Conservation (phyloP, 1,140 invertebrate genomes). For the Bombus confusus region DNA sequence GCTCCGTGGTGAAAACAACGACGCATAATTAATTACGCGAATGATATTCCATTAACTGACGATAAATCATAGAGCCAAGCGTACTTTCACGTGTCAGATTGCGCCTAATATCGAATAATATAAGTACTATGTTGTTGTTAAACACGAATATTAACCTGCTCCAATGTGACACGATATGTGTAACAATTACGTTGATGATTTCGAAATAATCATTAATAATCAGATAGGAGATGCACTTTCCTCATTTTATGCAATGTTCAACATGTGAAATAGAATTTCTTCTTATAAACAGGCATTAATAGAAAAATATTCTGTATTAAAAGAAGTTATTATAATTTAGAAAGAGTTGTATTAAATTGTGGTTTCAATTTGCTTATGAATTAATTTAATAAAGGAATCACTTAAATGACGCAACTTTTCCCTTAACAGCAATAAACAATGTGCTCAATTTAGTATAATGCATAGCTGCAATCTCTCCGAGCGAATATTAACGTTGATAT, state of each 20-base stretch:
- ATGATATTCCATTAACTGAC: background rate
- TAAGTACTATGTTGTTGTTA: background rate
- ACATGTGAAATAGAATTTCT: background rate
- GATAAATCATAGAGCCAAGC: background rate
- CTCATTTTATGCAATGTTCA: background rate
- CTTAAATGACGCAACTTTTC: background rate
- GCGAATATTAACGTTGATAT: conserved; percentile 47
- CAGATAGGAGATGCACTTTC: too few species aligned
- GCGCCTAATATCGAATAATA: background rate
- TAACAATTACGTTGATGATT: too few species aligned
- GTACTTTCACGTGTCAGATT: too few species aligned
- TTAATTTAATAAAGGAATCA: background rate
- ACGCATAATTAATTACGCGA: conserved; percentile 19
- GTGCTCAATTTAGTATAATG: conserved; percentile 19
- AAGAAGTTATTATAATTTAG: background rate
- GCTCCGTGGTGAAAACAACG: background rate
- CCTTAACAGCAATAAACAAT: background rate
- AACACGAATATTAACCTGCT: background rate
- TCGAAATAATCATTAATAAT: too few species aligned
- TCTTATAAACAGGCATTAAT: too few species aligned
- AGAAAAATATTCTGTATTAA: too few species aligned
- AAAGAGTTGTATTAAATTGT: background rate
- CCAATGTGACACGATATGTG: background rate
- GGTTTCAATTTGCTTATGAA: background rate
- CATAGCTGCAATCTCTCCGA: background rate